These are phyloP conservation scores for Dromaius novaehollandiae DNA, from an alignment of 2,113 vertebrate species.

Conservation along the genomic window DNA sequence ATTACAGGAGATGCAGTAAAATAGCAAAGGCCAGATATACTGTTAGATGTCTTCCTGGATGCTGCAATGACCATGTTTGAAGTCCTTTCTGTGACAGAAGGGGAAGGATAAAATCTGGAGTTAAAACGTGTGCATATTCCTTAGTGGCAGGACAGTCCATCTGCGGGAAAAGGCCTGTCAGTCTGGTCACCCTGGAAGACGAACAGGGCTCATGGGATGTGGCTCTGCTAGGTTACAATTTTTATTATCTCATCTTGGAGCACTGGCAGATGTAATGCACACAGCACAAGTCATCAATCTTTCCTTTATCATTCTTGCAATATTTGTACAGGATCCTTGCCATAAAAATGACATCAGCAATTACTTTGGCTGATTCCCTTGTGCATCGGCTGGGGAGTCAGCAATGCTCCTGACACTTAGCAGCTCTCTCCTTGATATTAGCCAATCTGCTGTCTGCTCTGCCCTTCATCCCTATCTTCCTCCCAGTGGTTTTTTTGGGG, in stretches of 20 bases:
- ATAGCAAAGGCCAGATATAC: neutral
- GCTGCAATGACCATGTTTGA: neutral
- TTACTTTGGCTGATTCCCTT: neutral
- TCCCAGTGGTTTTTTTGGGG: neutral
- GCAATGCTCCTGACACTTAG: neutral
- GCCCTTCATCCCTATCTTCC: neutral
- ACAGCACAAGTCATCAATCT: neutral
- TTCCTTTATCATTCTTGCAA: neutral
- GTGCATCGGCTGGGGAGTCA: neutral
- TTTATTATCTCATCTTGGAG: neutral
- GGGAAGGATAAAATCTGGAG: neutral
- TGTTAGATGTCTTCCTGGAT: neutral
- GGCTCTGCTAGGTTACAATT: neutral
- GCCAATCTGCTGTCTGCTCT: neutral
- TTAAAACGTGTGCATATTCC: neutral
- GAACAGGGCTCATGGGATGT: neutral
- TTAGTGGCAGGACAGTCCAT: neutral
- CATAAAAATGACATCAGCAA: neutral
- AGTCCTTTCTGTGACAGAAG: neutral
- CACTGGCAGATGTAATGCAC: accelerated
- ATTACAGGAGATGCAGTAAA: neutral
- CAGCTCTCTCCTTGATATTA: neutral
- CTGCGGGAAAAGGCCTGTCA: accelerated
- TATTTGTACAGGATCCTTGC: neutral
- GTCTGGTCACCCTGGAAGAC: neutral